phyloP scores from a whole-genome alignment of 2,113 vertebrate species.

The Hassar affinis region DNA sequence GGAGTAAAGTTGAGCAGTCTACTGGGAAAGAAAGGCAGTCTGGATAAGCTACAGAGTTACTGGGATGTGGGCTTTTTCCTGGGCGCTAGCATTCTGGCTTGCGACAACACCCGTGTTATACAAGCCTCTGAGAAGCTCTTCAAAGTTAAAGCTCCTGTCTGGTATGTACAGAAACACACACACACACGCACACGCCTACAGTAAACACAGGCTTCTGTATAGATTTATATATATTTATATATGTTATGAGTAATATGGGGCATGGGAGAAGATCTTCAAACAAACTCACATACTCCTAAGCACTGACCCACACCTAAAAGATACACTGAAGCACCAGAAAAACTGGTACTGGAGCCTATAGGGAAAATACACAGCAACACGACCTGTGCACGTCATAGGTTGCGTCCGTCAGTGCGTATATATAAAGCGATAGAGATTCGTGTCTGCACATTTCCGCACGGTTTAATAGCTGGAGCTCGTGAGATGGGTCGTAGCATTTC shows the following conservation, averaged over 20 bases:
- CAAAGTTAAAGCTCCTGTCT: constrained; percentile 92
- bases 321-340: no score
- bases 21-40: constrained; percentile 92
- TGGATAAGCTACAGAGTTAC: constrained; percentile 97
- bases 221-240: no score
- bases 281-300: no score
- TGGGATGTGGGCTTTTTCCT: constrained; percentile 99
- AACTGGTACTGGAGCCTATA: no score
- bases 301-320: no score
- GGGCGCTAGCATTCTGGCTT: constrained; percentile 92
- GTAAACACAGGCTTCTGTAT: not conserved
- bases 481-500: no score
- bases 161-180: constrained; percentile 71
- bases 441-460: no score
- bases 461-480: no score
- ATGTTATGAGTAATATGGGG: not conserved
- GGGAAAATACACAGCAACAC: no score
- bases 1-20: constrained; percentile 98
- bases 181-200: not conserved
- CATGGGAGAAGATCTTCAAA: not conserved
- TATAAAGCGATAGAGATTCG: no score
- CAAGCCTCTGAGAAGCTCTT: constrained; percentile 97
- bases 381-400: no score
- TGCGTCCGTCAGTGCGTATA: no score
- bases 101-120: constrained; percentile 90